Evolutionary conservation across 2,113 vertebrate genomes (phyloP).

Genomic region (Siniperca knerii): DNA sequence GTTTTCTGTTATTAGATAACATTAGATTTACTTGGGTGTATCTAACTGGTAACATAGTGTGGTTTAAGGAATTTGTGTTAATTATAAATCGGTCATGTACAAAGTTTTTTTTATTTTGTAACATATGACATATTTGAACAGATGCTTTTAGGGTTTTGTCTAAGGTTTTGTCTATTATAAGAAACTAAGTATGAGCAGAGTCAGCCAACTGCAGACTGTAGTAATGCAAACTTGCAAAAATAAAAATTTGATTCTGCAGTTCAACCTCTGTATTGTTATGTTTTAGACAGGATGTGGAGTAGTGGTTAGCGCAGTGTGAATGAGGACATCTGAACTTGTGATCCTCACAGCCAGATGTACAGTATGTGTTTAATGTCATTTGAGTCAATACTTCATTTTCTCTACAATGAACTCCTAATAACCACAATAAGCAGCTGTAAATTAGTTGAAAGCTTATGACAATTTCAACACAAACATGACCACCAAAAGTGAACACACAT

Average conservation of each 20-base stretch:
- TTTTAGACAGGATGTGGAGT: slow-evolving; percentile 75
- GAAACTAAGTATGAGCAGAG: slow-evolving; percentile 14
- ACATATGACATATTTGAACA: slow-evolving; percentile 6
- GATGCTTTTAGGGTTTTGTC: not conserved
- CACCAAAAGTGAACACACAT: slow-evolving; percentile 56
- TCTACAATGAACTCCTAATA: slow-evolving; percentile 25
- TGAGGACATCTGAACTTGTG: slow-evolving; percentile 63
- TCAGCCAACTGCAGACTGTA: slow-evolving; percentile 41
- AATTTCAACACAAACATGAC: slow-evolving; percentile 41
- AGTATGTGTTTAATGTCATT: slow-evolving; percentile 17
- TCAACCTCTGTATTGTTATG: slow-evolving; percentile 62
- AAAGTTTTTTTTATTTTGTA: slow-evolving; percentile 11
- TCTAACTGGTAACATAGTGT: not conserved
- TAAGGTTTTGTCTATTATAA: slow-evolving; percentile 26
- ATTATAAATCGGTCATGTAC: not conserved
- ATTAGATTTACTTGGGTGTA: not conserved
- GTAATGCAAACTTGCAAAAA: slow-evolving; percentile 64
- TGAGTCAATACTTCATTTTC: slow-evolving; percentile 27
- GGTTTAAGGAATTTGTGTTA: not conserved
- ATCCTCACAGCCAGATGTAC: slow-evolving; percentile 61
- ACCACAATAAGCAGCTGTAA: slow-evolving; percentile 49
- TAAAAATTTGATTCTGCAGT: slow-evolving; percentile 58
- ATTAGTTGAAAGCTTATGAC: slow-evolving; percentile 35
- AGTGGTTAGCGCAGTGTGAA: slow-evolving; percentile 58
- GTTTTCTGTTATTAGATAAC: not conserved